Base-by-base conservation (phyloP, 2,113 vertebrate species). In the Pavo muticus region DNA sequence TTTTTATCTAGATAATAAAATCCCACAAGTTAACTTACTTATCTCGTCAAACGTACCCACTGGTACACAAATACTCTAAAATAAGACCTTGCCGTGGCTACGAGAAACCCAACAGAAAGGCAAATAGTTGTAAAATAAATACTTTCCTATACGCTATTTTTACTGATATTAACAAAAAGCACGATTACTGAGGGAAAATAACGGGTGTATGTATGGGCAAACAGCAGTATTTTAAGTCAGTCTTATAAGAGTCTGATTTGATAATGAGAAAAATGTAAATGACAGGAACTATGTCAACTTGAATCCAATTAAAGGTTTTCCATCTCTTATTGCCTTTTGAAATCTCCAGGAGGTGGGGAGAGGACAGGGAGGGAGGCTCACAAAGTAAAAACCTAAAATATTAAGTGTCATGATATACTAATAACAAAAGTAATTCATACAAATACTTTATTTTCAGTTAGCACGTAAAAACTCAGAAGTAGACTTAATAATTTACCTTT, bases 1-100 rank as follows among this genome's bases (percentile, higher is more conserved):
- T 84, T 80, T 92, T 79, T 82, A 93, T 96, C 93, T 96, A 95
- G 64, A 32, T 85, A 94, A 86, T 67, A 94, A 88, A 96, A 90
- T 47, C 87, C 84, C 97, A 88, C 35, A 45, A 93, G 93, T 94
- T 69, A 91, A 91, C 90, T 96, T 73, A 91, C 90, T 96, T 73
- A 88, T 92, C 96, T 95, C 93, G 89, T 97, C 96, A 85, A 81
- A 95, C 96, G 94, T 73, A 86, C 85, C 95, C 88, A 95, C 93
- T 91, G 76, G 60, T 94, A 94, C 84, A 96, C 95, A 94, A 97
- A 96, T 14, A 93, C 59, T 90, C 87, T 85, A 93, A 87, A 93
- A 82, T 75, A 73, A 84, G 92, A 92, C 84, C 95, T 95, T 94
- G 88, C 86, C 86, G 37, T 82, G 95, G 96, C 96, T 94, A 96